phyloP scores from a whole-genome alignment of 2,113 vertebrate species.

The Nansenia antarctica region DNA sequence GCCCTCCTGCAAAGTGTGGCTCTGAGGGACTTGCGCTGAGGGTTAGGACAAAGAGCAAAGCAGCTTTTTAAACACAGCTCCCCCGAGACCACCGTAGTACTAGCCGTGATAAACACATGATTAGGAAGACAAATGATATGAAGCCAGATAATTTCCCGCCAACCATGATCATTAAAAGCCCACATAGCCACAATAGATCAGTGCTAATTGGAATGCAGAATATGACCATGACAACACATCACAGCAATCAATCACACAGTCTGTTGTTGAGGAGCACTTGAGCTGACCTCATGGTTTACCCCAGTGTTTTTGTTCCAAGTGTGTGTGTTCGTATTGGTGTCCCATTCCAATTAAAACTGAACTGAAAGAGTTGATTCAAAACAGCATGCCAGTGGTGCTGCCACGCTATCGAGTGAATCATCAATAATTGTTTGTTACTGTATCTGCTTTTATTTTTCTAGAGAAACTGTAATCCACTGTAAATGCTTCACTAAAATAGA shows the following conservation, averaged over 20 bases:
- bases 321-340: neutral
- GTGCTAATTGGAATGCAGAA: constrained; percentile 90
- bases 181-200: constrained; percentile 85
- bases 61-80: constrained; percentile 72
- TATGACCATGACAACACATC: constrained; percentile 80
- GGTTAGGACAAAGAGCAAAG: constrained; percentile 51
- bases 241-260: constrained; percentile 80
- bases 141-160: constrained; percentile 86
- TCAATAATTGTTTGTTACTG: no score
- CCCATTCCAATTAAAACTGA: neutral
- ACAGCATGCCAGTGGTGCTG: no score
- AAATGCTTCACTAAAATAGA: neutral
- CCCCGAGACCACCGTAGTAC: constrained; percentile 64
- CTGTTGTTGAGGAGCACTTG: constrained; percentile 76
- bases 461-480: neutral
- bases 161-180: constrained; percentile 87
- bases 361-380: constrained; percentile 10
- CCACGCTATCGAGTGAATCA: no score
- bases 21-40: constrained; percentile 25
- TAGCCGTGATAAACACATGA: constrained; percentile 87
- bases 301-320: neutral
- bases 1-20: constrained; percentile 39
- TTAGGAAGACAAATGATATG: constrained; percentile 90
- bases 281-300: constrained; percentile 73
- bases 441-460: neutral